These are phyloP conservation scores for Rhizoglyphus robini DNA, from an alignment of 1,140 invertebrate genomes.

Conservation along the genomic window DNA sequence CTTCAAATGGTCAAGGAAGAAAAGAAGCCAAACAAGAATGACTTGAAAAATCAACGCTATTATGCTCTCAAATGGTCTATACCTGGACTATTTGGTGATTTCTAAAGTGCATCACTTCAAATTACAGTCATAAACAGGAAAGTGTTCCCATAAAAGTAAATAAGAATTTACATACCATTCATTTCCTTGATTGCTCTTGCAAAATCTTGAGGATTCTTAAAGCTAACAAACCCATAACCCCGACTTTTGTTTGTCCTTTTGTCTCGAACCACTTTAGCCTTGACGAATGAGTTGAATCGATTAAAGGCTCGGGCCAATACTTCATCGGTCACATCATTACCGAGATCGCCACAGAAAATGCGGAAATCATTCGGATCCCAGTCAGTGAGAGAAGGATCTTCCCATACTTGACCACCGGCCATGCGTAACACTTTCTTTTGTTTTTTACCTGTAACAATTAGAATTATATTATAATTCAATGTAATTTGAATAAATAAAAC, in stretches of 20 bases:
- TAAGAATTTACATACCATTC: slow-evolving; percentile 37
- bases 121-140: slow-evolving; percentile 8
- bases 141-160: not conserved
- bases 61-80: not conserved
- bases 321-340: slow-evolving; percentile 98
- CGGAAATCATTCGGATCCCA: slow-evolving; percentile 95
- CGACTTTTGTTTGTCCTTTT: slow-evolving; percentile 95
- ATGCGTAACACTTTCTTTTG: slow-evolving; percentile 64
- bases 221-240: slow-evolving; percentile 97
- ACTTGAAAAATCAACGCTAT: too few relatives aligned
- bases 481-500: not conserved
- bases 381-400: slow-evolving; percentile 67
- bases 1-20: not conserved
- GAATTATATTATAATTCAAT: not conserved
- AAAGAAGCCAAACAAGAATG: not conserved
- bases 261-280: slow-evolving; percentile 88
- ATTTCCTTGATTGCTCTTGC: slow-evolving; percentile 78
- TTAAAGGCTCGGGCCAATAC: slow-evolving; percentile 81
- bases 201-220: slow-evolving; percentile 94
- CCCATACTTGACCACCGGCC: slow-evolving; percentile 85
- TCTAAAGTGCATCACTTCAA: not conserved
- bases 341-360: slow-evolving; percentile 96
- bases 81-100: not conserved
- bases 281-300: slow-evolving; percentile 85
- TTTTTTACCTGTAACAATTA: slow-evolving; percentile 42